A percentile compares a stretch with the other conserved stretches of the same genome.
These are phyloP conservation scores for Euthynnus affinis DNA, from an alignment of 2,797 vertebrate genomes.

Conservation along the genomic window DNA sequence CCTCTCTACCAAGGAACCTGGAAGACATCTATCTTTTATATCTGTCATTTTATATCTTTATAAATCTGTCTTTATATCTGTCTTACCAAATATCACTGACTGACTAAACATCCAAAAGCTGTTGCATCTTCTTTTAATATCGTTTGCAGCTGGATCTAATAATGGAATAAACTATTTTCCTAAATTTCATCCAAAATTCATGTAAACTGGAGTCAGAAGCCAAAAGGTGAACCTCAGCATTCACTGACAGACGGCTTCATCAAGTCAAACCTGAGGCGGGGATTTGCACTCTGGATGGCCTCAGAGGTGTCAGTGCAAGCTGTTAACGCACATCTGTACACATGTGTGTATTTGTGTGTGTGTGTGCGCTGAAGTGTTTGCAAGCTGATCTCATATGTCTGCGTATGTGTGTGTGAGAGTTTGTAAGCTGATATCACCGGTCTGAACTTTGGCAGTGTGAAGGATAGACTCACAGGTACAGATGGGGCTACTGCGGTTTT, in stretches of 20 bases:
- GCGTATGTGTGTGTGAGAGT: conserved; percentile 31
- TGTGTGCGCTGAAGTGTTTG: conserved; percentile 49
- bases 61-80: background rate
- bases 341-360: conserved; percentile 18
- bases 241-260: conserved; percentile 21
- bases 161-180: background rate
- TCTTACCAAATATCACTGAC: background rate
- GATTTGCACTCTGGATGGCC: conserved; percentile 47
- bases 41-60: background rate
- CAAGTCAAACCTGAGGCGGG: background rate
- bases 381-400: conserved; percentile 66
- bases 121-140: background rate
- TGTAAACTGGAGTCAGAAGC: background rate
- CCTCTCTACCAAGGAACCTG: background rate
- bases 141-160: conserved; percentile 5
- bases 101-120: background rate
- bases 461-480: conserved; percentile 60
- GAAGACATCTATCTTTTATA: background rate
- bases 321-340: conserved; percentile 64
- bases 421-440: conserved; percentile 68
- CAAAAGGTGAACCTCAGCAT: conserved; percentile 6
- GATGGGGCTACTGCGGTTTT: conserved; percentile 70
- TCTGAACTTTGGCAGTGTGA: conserved; percentile 64
- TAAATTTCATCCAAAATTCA: background rate
- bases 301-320: conserved; percentile 46